Percentiles rank a stretch among this genome's conserved stretches.
Conservation (phyloP, 2,888 invertebrate species). For the Odontomyia ornata region DNA sequence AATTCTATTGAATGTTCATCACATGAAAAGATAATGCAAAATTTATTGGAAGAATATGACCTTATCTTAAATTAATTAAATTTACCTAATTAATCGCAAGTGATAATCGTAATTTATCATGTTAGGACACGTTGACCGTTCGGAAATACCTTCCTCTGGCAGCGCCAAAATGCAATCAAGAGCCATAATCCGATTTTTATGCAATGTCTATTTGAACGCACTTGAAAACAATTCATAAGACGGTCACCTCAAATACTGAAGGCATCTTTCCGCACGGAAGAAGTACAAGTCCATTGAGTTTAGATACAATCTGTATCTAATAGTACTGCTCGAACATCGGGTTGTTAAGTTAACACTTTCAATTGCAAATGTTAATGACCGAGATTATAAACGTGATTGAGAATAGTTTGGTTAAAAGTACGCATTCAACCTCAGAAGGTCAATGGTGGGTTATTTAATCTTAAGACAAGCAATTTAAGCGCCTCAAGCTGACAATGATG, state of each 20-base stretch:
- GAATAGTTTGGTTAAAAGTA: not conserved
- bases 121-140: too few relatives aligned
- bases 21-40: too few relatives aligned
- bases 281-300: not conserved
- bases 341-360: constrained; percentile 35
- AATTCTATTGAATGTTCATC: too few relatives aligned
- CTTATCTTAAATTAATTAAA: too few relatives aligned
- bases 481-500: not conserved
- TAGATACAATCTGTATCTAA: not conserved
- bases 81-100: too few relatives aligned
- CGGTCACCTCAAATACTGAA: not conserved
- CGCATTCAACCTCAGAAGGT: constrained; percentile 33
- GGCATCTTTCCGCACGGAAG: constrained; percentile 2
- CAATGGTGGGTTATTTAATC: constrained; percentile 1
- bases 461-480: too few relatives aligned
- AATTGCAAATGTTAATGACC: constrained; percentile 44
- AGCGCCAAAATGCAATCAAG: too few relatives aligned
- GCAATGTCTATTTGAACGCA: constrained; percentile 1
- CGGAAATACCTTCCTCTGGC: too few relatives aligned
- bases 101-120: too few relatives aligned
- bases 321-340: not conserved
- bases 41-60: too few relatives aligned
- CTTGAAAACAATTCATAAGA: constrained; percentile 15
- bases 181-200: constrained; percentile 30
- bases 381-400: constrained; percentile 32